Conservation (phyloP, 30 jellyfish, hydroid and myxozoan species). For the Turritopsis rubra region DNA sequence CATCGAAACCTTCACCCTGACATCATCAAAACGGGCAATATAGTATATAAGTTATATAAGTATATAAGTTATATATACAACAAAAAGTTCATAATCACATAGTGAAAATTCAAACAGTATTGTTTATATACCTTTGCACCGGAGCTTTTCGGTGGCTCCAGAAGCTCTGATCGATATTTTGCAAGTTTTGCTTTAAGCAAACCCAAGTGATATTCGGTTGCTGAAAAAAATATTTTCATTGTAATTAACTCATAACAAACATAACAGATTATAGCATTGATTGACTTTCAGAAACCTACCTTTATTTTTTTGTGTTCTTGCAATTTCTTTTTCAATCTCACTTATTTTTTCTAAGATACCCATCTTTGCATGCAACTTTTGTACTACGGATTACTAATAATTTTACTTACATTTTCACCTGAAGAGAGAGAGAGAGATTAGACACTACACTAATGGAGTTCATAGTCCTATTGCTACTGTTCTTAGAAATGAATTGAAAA, state of each 20-base stretch:
- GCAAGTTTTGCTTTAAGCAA: conserved; percentile 93
- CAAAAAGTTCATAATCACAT: no score
- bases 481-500: no score
- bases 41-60: no score
- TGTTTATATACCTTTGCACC: conserved; percentile 94
- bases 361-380: conserved; percentile 20
- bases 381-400: neutral
- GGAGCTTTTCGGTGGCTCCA: conserved; percentile 80
- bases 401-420: neutral
- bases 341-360: conserved; percentile 86
- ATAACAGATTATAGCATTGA: neutral
- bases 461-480: no score
- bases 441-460: no score
- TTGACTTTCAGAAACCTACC: conserved; percentile 43
- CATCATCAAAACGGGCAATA: neutral
- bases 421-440: no score
- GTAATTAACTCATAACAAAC: neutral
- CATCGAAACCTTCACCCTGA: conserved; percentile 99
- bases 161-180: conserved; percentile 72
- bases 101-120: no score
- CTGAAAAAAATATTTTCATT: conserved; percentile 29
- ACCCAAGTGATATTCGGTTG: conserved; percentile 97
- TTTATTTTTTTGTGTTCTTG: conserved; percentile 94
- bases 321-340: conserved; percentile 89
- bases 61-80: no score